Evolutionary conservation across 2,797 vertebrate genomes (phyloP), one percentile per base, ranked within the genome.

Genomic region (Numenius phaeopus): DNA sequence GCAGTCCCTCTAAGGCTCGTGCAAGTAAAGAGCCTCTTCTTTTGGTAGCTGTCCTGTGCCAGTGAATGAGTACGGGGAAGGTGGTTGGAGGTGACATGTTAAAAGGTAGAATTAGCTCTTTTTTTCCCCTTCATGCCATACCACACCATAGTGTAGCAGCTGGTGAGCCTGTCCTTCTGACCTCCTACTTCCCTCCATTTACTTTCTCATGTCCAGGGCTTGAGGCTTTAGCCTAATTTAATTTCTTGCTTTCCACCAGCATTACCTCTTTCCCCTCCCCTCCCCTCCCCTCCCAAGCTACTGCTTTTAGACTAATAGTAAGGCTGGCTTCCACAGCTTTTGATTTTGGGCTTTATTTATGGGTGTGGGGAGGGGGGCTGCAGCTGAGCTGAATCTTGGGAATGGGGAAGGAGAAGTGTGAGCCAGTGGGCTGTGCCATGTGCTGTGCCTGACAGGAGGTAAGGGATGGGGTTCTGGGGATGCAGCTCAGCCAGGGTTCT

Each of bases 341-440:
- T 78, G 58, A 21, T 66, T 95, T 47, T 11, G 55, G 50, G 42
- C 50, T 65, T 46, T 62, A 20, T 55, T 87, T 66, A 44, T 64
- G 79, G 47, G 42, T 21, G 27, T n/a, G 59, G 12, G 57, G 8
- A 30, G 15, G 75, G 75, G 84, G 50, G 29, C 39, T 78, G 66
- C 44, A 76, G 88, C 90, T 88, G 88, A 90, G 69, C 54, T 27
- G 82, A 65, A 40, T 58, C n/a, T 93, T 46, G 52, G 83, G 80
- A 93, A 50, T 4, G 20, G 82, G 65, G 88, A 27, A 87, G 71
- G 75, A 46, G 39, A 34, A 59, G 76, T 0, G 1, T 67, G 81
- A 87, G 84, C 83, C 91, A 69, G 81, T 13, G 76, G 91, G 92
- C 71, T 14, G 77, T 65, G 94, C 91, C 79, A 81, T 3, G 3